A percentile compares a stretch with the other conserved stretches of the same genome.
phyloP scores from a whole-genome alignment of 1,140 invertebrate species.

The Macrobrachium rosenbergii region DNA sequence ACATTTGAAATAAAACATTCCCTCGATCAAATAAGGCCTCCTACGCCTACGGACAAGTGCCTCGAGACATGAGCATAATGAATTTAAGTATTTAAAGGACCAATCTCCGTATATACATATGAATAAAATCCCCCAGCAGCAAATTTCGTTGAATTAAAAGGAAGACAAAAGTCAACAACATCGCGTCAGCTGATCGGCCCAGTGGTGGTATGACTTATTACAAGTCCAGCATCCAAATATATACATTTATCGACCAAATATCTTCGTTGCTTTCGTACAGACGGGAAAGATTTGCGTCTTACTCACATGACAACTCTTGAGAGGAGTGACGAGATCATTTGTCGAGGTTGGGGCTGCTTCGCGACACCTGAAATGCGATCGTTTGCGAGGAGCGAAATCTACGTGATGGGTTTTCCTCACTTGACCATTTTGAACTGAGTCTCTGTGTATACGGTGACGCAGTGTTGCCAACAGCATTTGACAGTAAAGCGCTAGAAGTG shows the following conservation, averaged over 20 bases:
- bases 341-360: conserved; percentile 24
- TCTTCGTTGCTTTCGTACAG: neutral
- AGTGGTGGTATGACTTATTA: no score
- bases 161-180: neutral
- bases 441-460: neutral
- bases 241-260: neutral
- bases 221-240: neutral
- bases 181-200: neutral
- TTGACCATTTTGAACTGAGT: conserved; percentile 51
- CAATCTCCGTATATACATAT: no score
- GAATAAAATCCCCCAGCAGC: no score
- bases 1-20: no score
- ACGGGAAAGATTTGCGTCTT: neutral
- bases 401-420: neutral
- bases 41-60: no score
- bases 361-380: neutral
- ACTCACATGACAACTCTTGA: conserved; percentile 56
- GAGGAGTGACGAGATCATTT: conserved; percentile 52
- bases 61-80: no score
- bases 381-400: conserved; percentile 8
- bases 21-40: no score
- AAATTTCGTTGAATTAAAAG: no score
- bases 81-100: no score
- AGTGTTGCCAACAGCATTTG: no score
- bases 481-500: no score